Evolutionary conservation across 1,140 invertebrate species (phyloP), one percentile per base, ranked within the genome.

Genomic region (Bactericera cockerelli): DNA sequence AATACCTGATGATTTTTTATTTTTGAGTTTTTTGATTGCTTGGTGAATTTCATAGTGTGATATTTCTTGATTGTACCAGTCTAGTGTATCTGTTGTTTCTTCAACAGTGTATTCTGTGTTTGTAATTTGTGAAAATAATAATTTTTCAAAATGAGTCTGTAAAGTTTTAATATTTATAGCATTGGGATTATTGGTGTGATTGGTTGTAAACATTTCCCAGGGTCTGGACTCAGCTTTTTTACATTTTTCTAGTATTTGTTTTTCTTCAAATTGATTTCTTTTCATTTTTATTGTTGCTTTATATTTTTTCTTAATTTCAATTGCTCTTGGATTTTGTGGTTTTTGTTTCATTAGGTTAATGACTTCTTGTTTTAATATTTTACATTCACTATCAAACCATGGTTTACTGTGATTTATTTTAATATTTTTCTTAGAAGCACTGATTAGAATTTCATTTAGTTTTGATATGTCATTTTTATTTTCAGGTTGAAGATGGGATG

Each of bases 231-330:
- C 42, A 10, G 42, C 42, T 19, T 19, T n/a, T 49, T 49, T 22
- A 49, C 42, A 49, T 49, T n/a, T 49, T 4, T 6, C n/a, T 49
- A 49, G 19, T 49, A 49, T 4, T 49, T 49, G 3, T 49, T 49
- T 4, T 49, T 49, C 42, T 19, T 49, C 42, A 16, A 6, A 49
- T 22, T 49, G 4, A 22, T 16, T 6, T 49, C 22, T 49, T 22
- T 49, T 49, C n/a, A 10, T n/a, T n/a, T 49, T 49, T 6, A 49
- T 36, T 11, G 42, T 49, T 6, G 42, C 22, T n/a, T 49, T 49
- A 49, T n/a, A 49, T 49, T n/a, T 49, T 49, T 49, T 49, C 42
- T 31, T 4, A 13, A 49, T 49, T 49, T 49, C 42, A 19, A 49
- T 49, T n/a, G 4, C 3, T 49, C n/a, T 49, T 16, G 4, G 8